phyloP scores from a whole-genome alignment of 2,797 vertebrate genomes.

The Lepidocolaptes lacrymiger region DNA sequence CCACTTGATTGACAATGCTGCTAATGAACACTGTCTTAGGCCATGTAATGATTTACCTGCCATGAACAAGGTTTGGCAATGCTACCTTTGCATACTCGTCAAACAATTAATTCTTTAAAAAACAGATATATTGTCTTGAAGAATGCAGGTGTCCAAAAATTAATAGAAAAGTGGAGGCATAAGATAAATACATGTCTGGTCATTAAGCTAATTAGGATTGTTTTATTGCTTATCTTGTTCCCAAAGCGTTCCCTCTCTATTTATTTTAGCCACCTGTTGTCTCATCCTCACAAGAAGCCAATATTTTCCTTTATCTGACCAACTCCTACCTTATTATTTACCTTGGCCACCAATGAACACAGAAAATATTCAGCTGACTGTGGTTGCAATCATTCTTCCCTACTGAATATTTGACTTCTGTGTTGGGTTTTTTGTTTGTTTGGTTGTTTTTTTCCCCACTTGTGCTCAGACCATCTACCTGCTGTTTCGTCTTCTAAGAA shows the following conservation, averaged over 20 bases:
- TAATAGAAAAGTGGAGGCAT: neutral
- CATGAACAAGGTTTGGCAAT: constrained; percentile 52
- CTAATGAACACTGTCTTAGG: constrained; percentile 82
- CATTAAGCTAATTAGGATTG: constrained; percentile 46
- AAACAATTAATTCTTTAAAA: constrained; percentile 48
- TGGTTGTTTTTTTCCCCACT: neutral
- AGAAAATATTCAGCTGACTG: neutral
- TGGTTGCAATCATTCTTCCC: neutral
- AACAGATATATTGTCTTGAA: constrained; percentile 6
- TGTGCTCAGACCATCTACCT: neutral
- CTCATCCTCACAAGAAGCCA: neutral
- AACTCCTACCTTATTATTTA: neutral
- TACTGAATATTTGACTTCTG: neutral
- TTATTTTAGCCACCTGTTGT: constrained; percentile 31
- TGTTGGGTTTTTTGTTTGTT: neutral
- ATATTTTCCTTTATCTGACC: neutral
- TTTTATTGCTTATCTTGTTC: constrained; percentile 10
- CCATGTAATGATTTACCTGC: constrained; percentile 68
- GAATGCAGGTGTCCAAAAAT: neutral
- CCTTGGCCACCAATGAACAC: neutral
- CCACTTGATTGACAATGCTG: constrained; percentile 77
- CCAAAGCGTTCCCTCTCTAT: neutral
- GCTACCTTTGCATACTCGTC: constrained; percentile 32
- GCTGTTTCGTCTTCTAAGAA: neutral
- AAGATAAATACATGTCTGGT: constrained; percentile 6